phyloP scores from a whole-genome alignment of 37 sponge, comb jelly and placozoan genomes.

The Tethya wilhelma region DNA sequence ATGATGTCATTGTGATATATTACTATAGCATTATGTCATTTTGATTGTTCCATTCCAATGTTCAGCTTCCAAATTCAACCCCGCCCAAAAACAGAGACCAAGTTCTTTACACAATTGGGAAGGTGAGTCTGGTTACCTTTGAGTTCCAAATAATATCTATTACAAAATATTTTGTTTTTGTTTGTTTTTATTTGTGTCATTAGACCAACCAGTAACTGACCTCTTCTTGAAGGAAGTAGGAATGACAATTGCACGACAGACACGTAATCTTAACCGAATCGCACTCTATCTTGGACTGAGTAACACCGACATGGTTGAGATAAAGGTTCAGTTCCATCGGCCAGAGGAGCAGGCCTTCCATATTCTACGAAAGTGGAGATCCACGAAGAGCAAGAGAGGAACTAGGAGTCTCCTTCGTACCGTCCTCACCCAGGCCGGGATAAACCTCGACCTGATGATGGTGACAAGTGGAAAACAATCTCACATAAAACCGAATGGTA shows the following conservation, averaged over 20 bases:
- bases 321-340: background rate
- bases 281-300: conserved; percentile 16
- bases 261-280: background rate
- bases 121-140: conserved; percentile 18
- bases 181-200: background rate
- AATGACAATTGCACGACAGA: conserved; percentile 6
- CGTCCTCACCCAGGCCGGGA: conserved; percentile 17
- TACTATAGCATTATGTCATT: too few relatives aligned
- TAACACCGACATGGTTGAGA: background rate
- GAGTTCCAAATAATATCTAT: background rate
- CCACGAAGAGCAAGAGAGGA: conserved; percentile 1
- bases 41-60: too few relatives aligned
- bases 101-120: conserved; percentile 9
- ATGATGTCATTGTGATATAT: too few relatives aligned
- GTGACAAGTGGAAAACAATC: background rate
- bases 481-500: too few relatives aligned
- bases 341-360: conserved; percentile 23
- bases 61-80: background rate
- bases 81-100: background rate
- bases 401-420: background rate
- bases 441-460: background rate
- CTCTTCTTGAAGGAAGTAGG: conserved; percentile 1
- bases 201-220: conserved; percentile 5
- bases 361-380: conserved; percentile 28
- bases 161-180: background rate